Evolutionary conservation across 2,888 invertebrate species (phyloP).

Genomic region (Acholoe squamosa): DNA sequence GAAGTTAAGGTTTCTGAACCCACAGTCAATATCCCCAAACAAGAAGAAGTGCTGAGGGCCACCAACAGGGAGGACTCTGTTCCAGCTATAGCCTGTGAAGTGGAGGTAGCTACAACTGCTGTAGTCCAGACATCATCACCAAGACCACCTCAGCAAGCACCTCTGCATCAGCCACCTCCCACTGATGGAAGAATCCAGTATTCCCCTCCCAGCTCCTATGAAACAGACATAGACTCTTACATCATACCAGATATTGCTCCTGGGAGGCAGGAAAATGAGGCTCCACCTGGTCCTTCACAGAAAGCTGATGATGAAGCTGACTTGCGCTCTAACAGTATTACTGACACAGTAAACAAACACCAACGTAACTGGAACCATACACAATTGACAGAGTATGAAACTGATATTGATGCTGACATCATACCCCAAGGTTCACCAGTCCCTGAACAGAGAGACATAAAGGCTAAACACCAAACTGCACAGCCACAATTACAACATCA

Average conservation of each 20-base stretch:
- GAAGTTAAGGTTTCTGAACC: not conserved
- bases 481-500: not conserved
- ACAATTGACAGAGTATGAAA: not conserved
- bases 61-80: not conserved
- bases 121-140: not conserved
- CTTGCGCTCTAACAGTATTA: not conserved
- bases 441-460: not conserved
- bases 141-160: not conserved
- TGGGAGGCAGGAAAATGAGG: not conserved
- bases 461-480: not conserved
- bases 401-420: not conserved
- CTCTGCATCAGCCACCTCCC: not conserved
- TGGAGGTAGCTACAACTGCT: conserved; percentile 10
- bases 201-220: not conserved
- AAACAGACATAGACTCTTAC: not conserved
- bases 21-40: not conserved
- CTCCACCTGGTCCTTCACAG: not conserved
- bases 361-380: not conserved
- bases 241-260: not conserved
- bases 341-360: no score
- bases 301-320: not conserved
- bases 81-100: not conserved
- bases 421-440: not conserved
- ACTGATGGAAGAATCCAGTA: no score
- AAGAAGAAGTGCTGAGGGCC: not conserved